Conservation (phyloP, 1,140 invertebrate species). For the Dysdera silvatica region DNA sequence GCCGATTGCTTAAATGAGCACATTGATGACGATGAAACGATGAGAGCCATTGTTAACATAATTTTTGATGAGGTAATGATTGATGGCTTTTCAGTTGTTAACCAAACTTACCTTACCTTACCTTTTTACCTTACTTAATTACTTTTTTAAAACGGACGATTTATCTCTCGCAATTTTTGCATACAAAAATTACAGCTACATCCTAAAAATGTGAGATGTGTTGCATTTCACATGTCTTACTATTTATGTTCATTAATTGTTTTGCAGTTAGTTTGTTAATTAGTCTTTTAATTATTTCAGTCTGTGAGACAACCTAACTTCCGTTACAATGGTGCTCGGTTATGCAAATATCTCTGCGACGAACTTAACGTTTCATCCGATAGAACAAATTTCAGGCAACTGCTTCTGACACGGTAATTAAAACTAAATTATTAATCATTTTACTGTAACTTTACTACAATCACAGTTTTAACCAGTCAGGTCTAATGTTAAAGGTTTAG, state of each 20-base stretch:
- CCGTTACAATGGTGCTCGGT: constrained; percentile 57
- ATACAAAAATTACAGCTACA: no score
- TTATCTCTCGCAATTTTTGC: no score
- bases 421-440: background rate
- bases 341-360: constrained; percentile 53
- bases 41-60: constrained; percentile 26
- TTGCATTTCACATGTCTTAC: no score
- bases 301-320: constrained; percentile 57
- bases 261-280: no score
- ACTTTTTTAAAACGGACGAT: no score
- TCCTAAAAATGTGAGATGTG: no score
- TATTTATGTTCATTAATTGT: no score
- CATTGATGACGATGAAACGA: constrained; percentile 26
- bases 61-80: constrained; percentile 30
- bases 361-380: constrained; percentile 38
- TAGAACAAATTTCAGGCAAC: constrained; percentile 47
- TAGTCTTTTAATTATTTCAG: constrained; percentile 39
- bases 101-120: no score
- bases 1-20: constrained; percentile 16
- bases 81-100: no score
- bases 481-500: no score
- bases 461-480: no score
- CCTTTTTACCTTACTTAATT: no score
- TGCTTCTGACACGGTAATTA: constrained; percentile 41
- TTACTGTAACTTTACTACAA: background rate